Percentiles rank a stretch among this genome's conserved stretches.
Conservation (phyloP, 2,113 vertebrate genomes). For the Lepidothrix coronata region DNA sequence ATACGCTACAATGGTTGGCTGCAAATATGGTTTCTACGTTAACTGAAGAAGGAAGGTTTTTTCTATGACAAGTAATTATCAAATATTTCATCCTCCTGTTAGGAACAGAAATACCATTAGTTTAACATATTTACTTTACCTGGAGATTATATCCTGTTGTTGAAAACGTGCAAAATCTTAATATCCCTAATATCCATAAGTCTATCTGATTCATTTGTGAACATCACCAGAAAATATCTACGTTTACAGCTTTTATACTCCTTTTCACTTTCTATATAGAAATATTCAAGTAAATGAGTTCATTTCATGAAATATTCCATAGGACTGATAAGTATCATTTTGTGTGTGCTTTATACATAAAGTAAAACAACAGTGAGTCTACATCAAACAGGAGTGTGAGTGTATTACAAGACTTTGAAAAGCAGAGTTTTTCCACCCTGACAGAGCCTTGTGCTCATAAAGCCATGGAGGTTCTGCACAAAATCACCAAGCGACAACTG, state of each 20-base stretch:
- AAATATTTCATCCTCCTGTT: background rate
- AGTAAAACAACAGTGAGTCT: background rate
- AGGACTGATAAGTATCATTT: background rate
- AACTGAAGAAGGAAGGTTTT: background rate
- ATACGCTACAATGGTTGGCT: background rate
- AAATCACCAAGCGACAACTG: background rate
- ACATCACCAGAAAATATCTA: background rate
- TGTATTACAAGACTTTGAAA: background rate
- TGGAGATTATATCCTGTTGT: background rate
- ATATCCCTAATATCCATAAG: background rate
- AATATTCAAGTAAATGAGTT: background rate
- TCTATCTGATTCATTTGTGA: background rate
- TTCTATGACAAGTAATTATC: background rate
- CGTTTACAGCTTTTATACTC: background rate
- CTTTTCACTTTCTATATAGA: background rate
- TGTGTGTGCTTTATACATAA: background rate
- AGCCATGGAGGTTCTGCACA: background rate
- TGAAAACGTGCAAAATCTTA: background rate
- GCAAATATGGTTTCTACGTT: background rate
- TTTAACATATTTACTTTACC: background rate
- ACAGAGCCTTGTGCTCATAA: background rate
- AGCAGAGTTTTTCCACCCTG: background rate
- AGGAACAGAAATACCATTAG: background rate
- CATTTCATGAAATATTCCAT: background rate
- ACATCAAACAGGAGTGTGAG: background rate